phyloP scores from a whole-genome alignment of 1,140 invertebrate species.

The Anoplophora glabripennis region DNA sequence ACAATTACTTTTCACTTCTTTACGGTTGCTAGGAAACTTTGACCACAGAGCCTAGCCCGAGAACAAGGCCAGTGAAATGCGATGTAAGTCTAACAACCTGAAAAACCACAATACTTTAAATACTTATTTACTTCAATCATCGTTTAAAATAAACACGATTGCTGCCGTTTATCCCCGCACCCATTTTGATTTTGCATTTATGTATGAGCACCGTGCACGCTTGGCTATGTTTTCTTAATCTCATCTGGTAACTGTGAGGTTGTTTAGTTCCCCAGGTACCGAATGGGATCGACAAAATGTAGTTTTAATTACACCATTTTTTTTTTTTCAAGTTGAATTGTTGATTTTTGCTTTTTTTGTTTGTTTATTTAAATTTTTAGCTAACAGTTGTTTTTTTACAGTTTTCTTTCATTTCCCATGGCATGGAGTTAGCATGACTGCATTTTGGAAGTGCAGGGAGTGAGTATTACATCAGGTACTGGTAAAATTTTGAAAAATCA shows the following conservation, averaged over 20 bases:
- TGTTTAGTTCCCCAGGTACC: conserved; percentile 64
- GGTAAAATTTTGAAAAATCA: conserved; percentile 64
- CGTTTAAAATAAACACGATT: too few relatives aligned
- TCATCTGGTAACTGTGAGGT: conserved; percentile 91
- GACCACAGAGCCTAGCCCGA: too few relatives aligned
- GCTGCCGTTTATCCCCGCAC: conserved; percentile 1
- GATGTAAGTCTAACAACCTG: too few relatives aligned
- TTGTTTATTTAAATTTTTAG: conserved; percentile 10
- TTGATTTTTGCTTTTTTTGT: conserved; percentile 9
- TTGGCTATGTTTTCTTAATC: conserved; percentile 63
- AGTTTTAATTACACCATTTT: conserved; percentile 43
- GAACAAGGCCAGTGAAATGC: too few relatives aligned
- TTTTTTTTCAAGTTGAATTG: conserved; percentile 20
- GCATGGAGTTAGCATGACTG: conserved; percentile 39
- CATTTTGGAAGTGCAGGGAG: conserved; percentile 54
- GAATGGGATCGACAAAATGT: conserved; percentile 62
- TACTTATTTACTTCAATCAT: too few relatives aligned
- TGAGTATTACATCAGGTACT: conserved; percentile 99
- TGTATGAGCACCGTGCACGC: conserved; percentile 32
- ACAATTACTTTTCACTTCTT: too few relatives aligned
- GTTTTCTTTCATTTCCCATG: conserved; percentile 33
- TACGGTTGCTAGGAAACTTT: too few relatives aligned
- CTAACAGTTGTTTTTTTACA: conserved; percentile 40
- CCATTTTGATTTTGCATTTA: not conserved
- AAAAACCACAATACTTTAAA: too few relatives aligned